A percentile compares a stretch with the other conserved stretches of the same genome.
These are phyloP conservation scores for Hirundo rustica DNA, from an alignment of 2,797 vertebrate genomes.

Conservation along the genomic window DNA sequence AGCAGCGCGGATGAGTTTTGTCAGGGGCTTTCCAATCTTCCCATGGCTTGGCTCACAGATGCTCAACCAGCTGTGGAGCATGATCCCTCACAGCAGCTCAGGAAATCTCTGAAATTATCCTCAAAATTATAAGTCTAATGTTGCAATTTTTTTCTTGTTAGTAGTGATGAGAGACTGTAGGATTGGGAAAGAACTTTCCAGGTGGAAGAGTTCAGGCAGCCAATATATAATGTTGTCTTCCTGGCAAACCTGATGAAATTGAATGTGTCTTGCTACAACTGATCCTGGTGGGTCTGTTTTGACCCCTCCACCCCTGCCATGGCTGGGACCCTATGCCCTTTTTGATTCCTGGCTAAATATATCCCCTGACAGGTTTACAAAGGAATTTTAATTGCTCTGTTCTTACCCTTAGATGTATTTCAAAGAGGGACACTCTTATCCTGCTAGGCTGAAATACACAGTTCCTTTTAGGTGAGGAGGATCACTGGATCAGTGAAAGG, in stretches of 20 bases:
- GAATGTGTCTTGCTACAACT: background rate
- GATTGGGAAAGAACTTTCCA: background rate
- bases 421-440: background rate
- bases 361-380: background rate
- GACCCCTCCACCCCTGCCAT: background rate
- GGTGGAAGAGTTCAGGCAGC: background rate
- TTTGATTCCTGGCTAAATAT: background rate
- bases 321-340: background rate
- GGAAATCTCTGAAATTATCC: background rate
- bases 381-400: background rate
- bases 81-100: background rate
- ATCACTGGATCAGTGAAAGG: background rate
- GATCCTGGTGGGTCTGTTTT: background rate
- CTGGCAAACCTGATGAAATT: background rate
- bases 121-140: background rate
- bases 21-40: background rate
- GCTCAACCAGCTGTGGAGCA: background rate
- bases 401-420: background rate
- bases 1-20: background rate
- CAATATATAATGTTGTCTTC: background rate
- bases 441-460: background rate
- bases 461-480: background rate
- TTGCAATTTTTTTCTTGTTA: background rate
- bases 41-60: background rate
- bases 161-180: background rate